Percentiles rank a stretch among this genome's conserved stretches.
Conservation (phyloP, 2,888 invertebrate genomes). For the Pachydiplax longipennis region DNA sequence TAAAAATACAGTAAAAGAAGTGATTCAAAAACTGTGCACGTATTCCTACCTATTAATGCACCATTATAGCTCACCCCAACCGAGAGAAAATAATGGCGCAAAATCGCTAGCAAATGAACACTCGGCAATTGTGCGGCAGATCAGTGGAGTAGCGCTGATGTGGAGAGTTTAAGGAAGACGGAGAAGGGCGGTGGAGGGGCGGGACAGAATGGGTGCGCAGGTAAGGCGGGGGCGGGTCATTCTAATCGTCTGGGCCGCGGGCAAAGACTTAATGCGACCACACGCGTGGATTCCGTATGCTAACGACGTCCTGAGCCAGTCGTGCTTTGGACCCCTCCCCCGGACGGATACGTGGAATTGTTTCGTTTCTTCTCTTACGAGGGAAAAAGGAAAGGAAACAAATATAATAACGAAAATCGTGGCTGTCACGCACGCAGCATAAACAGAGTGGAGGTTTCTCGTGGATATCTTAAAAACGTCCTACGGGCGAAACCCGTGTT, state of each 20-base stretch:
- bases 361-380: not conserved
- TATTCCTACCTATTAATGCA: no score
- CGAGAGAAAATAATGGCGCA: no score
- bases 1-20: no score
- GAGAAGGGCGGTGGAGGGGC: not conserved
- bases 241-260: not conserved
- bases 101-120: no score
- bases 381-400: not conserved
- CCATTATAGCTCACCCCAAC: no score
- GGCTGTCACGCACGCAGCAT: not conserved
- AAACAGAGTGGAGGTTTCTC: not conserved
- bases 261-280: not conserved
- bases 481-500: not conserved
- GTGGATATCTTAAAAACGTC: not conserved
- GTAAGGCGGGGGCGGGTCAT: not conserved
- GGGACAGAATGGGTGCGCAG: not conserved
- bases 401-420: not conserved
- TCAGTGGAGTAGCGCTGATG: no score
- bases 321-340: not conserved
- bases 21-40: no score
- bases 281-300: conserved; percentile 1
- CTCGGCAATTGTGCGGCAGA: no score
- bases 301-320: not conserved
- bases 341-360: not conserved
- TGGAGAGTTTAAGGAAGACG: no score